Conservation (phyloP, 2,113 vertebrate species). For the Laticauda laticaudata region DNA sequence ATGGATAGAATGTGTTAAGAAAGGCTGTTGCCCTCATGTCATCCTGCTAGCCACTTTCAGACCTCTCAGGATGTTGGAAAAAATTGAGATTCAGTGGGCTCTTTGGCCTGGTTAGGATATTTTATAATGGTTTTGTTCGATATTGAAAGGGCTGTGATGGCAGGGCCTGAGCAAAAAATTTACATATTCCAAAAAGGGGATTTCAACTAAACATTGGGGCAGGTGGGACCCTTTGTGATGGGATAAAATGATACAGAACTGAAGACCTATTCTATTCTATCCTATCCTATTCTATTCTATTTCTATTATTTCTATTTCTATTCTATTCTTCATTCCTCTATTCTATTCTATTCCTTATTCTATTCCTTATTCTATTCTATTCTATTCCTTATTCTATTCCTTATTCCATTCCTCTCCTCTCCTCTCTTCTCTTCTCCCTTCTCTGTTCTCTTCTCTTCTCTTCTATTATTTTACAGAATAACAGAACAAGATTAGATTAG, state of each 20-base stretch:
- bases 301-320: too few species aligned
- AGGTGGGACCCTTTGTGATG: background rate
- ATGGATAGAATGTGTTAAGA: background rate
- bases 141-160: background rate
- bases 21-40: background rate
- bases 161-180: background rate
- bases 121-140: background rate
- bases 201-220: background rate
- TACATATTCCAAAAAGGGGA: background rate
- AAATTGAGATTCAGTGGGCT: background rate
- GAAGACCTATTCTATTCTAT: too few species aligned
- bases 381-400: too few species aligned
- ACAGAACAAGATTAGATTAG: too few species aligned
- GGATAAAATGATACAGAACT: background rate
- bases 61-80: background rate
- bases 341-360: too few species aligned
- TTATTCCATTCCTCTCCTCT: too few species aligned
- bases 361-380: too few species aligned
- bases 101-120: background rate
- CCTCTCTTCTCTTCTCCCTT: accelerated
- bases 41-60: background rate
- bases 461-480: too few species aligned
- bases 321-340: too few species aligned
- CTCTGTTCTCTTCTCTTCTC: too few species aligned
- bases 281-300: too few species aligned